Evolutionary conservation across 2,113 vertebrate genomes (phyloP).

Genomic region (Hystrix brachyura): DNA sequence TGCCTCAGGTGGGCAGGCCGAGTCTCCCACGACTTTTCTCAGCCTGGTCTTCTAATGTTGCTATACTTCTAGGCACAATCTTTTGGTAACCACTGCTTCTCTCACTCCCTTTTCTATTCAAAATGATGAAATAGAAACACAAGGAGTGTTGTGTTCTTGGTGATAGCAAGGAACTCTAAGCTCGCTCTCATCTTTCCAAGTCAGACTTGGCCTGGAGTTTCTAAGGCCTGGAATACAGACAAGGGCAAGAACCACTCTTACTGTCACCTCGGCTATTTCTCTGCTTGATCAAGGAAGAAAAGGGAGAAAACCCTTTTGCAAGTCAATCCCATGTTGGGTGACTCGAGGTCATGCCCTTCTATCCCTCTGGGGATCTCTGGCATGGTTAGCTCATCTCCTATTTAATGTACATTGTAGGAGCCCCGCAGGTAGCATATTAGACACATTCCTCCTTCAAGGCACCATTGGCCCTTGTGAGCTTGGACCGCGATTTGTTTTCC

Average conservation of each 20-base stretch:
- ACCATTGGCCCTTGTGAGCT: accelerated
- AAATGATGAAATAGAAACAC: background rate
- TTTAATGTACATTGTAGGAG: accelerated
- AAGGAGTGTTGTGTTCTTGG: no score
- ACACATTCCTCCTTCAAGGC: background rate
- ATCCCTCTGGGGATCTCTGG: background rate
- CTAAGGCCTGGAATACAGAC: background rate
- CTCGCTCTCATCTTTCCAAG: background rate
- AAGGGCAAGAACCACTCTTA: no score
- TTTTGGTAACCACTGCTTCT: background rate
- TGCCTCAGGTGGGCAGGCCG: background rate
- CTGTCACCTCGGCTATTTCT: background rate
- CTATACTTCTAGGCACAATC: background rate
- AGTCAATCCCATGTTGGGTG: no score
- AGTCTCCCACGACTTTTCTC: no score
- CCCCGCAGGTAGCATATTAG: accelerated
- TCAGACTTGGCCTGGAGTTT: background rate
- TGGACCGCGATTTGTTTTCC: background rate
- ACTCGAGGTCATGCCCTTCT: background rate
- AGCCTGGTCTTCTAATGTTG: background rate
- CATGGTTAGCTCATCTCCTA: background rate
- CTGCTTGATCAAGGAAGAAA: background rate
- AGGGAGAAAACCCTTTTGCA: background rate
- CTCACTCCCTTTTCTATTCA: background rate
- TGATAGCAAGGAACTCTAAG: background rate